Evolutionary conservation across 1,140 invertebrate species (phyloP), one percentile per base, ranked within the genome.

Genomic region (Drosophila rufa): DNA sequence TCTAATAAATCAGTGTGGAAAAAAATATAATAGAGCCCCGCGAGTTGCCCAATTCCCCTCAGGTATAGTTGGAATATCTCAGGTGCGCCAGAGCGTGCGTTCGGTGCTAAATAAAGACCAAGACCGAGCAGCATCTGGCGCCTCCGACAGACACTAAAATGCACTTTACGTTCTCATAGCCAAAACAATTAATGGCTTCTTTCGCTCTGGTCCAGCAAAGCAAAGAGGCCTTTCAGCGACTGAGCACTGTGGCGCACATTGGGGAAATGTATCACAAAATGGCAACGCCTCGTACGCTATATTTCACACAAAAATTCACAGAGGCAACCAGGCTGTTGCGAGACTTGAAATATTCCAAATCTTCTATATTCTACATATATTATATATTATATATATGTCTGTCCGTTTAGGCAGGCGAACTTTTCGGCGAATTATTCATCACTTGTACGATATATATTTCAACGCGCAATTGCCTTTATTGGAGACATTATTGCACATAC

Each of bases 401-500:
- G 48, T 47, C 19, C 11, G 45, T 47, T 40, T 19, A 36, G 19
- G 43, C 46, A n/a, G 51, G 30, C 27, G 27, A 17, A 65, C 60
- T 61, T 36, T 73, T 48, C 36, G 22, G 25, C 22, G 43, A 45
- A 78, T 80, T 84, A 80, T 60, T 86, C 79, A 79, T 86, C 74
- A 70, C 64, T 58, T 25, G 33, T 27, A 71, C 25, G 47, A 33
- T 75, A 58, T 64, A 40, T 65, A 53, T 81, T 55, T 78, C 62
- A 61, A 51, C 64, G 45, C 64, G 45, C 65, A 74, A 73, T 79
- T 79, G 66, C 59, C 75, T 79, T 82, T 62, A 65, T 71, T 67
- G 55, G 75, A 64, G 59, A 59, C 77, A 68, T 73, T 59, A 60
- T 68, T 87, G 59, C 71, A 90, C 84, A 84, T 87, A 87, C 84